Evolutionary conservation across 2,888 invertebrate species (phyloP), one percentile per base, ranked within the genome.

Genomic region (Dugesia japonica): DNA sequence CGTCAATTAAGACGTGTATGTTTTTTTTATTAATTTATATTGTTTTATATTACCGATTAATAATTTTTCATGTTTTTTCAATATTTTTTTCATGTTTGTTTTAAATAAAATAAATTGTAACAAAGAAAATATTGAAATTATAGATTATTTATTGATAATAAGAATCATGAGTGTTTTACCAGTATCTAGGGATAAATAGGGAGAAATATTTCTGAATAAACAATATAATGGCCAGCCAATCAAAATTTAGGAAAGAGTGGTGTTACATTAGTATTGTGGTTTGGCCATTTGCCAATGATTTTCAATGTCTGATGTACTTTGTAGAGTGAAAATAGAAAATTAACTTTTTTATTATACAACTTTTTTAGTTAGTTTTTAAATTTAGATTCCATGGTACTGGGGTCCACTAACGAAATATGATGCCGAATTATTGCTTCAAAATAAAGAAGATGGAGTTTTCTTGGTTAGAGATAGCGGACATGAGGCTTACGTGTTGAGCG

Each of bases 161-260:
- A 20, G n/a, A 20, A 13, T 56, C 23, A 56, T 20, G 4, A 56
- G 23, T n/a, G 23, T 56, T 9, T 56, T 56, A 56, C 23, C 56
- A 56, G 56, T 56, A 56, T 56, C 56, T 56, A 56, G 56, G 56
- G 56, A 56, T 56, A 56, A 56, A 56, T 56, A 56, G 56, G 56
- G 56, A 56, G 56, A 56, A 56, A 56, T 56, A 56, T 56, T 56
- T 56, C 56, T n/a, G 1, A 56, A 56, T 56, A 56, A 56, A 56
- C 56, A 56, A 56, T 56, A 56, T 56, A 56, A 20, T n/a, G 7
- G 56, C 56, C 56, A 56, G 56, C 56, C 56, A 56, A 56, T 56
- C 9, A 56, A 23, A 56, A 9, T 56, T n/a, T 4, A 56, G 56
- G n/a, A 56, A 56, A 56, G n/a, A 4, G 56, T 56, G 56, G 56